Conservation (phyloP, 2,113 vertebrate species). For the Caretta caretta region DNA sequence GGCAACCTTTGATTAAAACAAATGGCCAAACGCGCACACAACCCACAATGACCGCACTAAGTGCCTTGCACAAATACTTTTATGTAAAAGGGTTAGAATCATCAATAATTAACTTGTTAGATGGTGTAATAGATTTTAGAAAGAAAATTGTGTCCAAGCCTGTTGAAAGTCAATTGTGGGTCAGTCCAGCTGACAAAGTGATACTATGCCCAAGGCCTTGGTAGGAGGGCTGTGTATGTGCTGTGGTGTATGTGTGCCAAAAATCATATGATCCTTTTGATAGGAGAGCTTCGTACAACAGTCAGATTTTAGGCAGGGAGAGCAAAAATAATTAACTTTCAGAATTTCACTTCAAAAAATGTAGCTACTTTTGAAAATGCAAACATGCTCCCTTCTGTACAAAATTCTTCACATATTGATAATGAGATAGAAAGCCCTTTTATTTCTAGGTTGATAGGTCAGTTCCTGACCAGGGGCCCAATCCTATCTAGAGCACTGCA, state of each 20-base stretch:
- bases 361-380: not conserved
- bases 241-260: not conserved
- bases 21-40: not conserved
- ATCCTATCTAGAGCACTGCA: fast-evolving
- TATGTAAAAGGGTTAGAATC: not conserved
- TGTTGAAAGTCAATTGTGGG: not conserved
- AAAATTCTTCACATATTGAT: not conserved
- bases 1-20: not conserved
- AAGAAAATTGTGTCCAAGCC: not conserved
- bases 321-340: not conserved
- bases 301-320: not conserved
- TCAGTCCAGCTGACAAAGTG: not conserved
- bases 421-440: not conserved
- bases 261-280: not conserved
- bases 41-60: not conserved
- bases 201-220: not conserved
- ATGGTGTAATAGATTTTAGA: not conserved
- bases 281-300: not conserved
- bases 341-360: not conserved
- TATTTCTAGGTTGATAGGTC: not conserved
- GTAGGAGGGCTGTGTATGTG: not conserved
- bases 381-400: not conserved
- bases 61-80: not conserved
- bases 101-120: not conserved
- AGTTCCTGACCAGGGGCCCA: not conserved